Evolutionary conservation across 1,140 invertebrate genomes (phyloP), one percentile per base, ranked within the genome.

Genomic region (Carcinoscorpius rotundicauda): DNA sequence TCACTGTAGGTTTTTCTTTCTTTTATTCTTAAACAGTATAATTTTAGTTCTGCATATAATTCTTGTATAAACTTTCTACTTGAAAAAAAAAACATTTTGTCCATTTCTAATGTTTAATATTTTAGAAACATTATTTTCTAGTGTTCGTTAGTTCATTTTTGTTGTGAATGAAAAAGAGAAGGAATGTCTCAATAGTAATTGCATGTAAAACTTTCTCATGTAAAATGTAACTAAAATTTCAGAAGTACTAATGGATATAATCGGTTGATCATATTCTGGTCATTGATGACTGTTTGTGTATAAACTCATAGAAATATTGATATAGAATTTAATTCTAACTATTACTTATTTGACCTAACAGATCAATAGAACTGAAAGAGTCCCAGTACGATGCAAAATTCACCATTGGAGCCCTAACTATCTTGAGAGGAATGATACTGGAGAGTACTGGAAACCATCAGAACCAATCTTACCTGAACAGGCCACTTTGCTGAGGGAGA

Each of bases 1-100:
- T 95, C 5, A 91, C 84, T 5, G 85, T 93, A 76, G 77, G 74
- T 72, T 57, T 50, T 51, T 48, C 10, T 61, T 65, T 50, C 3
- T 64, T 4, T 49, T 65, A n/a, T 63, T 29, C 9, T 64, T 51
- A 9, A 50, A 51, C 51, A 9, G 58, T 53, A 10, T 11, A 29
- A 8, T 64, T n/a, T 57, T 61, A 61, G 49, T 57, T 52, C 6
- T 55, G 53, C 6, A 6, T 6, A 8, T n/a, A 55, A n/a, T 55
- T 6, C 53, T n/a, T 55, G n/a, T 8, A n/a, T 55, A 55, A 55
- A 55, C 53, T 55, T n/a, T 55, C 0, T 55, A 55, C 6, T 55
- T 55, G 53, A 55, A 55, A n/a, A 55, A 55, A 29, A 29, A 29
- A 29, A 29, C 29, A 29, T 29, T 29, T 29, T 29, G 29, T 29